Conservation (phyloP, 2,113 vertebrate genomes). For the Cygnus buccinator region DNA sequence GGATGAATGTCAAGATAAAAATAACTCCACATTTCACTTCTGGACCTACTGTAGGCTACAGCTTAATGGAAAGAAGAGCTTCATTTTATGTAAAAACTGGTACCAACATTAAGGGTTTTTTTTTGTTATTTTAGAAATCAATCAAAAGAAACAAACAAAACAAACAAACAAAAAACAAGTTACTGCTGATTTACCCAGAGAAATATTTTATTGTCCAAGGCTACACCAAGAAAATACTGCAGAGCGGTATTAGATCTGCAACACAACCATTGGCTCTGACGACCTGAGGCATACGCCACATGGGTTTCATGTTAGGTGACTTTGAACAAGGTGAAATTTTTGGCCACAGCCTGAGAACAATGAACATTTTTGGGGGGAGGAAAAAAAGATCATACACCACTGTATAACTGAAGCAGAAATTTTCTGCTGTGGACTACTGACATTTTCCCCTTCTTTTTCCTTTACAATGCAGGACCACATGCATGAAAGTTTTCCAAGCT, state of each 20-base stretch:
- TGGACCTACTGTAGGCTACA: background rate
- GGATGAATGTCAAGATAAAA: background rate
- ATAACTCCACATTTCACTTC: background rate
- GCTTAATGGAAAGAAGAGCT: background rate
- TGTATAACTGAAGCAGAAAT: background rate
- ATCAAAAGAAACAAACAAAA: background rate
- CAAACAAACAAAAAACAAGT: background rate
- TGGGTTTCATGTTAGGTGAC: background rate
- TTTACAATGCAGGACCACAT: background rate
- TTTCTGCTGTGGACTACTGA: background rate
- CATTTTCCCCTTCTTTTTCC: background rate
- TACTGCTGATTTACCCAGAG: background rate
- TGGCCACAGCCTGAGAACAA: background rate
- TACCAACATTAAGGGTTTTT: background rate
- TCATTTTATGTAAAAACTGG: background rate
- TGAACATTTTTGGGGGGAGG: background rate
- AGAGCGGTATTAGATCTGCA: background rate
- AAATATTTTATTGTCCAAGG: background rate
- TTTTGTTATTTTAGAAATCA: background rate
- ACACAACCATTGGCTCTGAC: background rate
- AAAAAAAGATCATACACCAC: background rate
- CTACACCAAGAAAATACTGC: background rate
- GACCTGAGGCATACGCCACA: background rate
- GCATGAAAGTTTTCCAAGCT: conserved; percentile 10
- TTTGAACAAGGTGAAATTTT: background rate